A percentile compares a stretch with the other conserved stretches of the same genome.
These are phyloP conservation scores for Hetaerina americana DNA, from an alignment of 1,140 invertebrate species.

Conservation along the genomic window DNA sequence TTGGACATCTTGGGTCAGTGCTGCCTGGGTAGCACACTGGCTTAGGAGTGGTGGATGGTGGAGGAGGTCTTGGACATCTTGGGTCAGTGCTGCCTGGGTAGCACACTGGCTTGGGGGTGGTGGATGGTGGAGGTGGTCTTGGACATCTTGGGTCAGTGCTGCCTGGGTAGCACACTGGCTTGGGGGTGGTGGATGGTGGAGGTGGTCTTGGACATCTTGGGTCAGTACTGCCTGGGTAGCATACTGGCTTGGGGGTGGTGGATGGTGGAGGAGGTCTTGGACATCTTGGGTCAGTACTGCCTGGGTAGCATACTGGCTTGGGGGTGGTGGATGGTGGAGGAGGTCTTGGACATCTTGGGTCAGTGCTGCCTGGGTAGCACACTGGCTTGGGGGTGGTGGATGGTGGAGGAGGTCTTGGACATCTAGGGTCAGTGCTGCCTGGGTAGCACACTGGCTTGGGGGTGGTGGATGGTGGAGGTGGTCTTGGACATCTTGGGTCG, in stretches of 20 bases:
- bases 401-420: slow-evolving; percentile 31
- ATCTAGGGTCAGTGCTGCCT: slow-evolving; percentile 18
- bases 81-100: slow-evolving; percentile 23
- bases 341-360: slow-evolving; percentile 29
- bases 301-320: slow-evolving; percentile 19
- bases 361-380: slow-evolving; percentile 26
- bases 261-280: slow-evolving; percentile 12
- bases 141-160: slow-evolving; percentile 26
- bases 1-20: slow-evolving; percentile 23
- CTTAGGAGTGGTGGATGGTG: too few species aligned
- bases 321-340: slow-evolving; percentile 2
- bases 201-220: slow-evolving; percentile 4
- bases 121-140: too few species aligned
- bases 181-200: slow-evolving; percentile 3
- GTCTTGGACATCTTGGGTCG: slow-evolving; percentile 26
- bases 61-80: slow-evolving; percentile 20
- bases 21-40: slow-evolving; percentile 25
- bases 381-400: slow-evolving; percentile 19
- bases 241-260: slow-evolving; percentile 13
- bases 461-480: slow-evolving; percentile 3
- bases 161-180: slow-evolving; percentile 23
- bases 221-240: slow-evolving; percentile 13
- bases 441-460: slow-evolving; percentile 21
- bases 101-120: slow-evolving; percentile 20
- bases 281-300: slow-evolving; percentile 20